Base-by-base conservation (phyloP, 35 echinoderm and acorn worm genomes). In the Eucidaris tribuloides region DNA sequence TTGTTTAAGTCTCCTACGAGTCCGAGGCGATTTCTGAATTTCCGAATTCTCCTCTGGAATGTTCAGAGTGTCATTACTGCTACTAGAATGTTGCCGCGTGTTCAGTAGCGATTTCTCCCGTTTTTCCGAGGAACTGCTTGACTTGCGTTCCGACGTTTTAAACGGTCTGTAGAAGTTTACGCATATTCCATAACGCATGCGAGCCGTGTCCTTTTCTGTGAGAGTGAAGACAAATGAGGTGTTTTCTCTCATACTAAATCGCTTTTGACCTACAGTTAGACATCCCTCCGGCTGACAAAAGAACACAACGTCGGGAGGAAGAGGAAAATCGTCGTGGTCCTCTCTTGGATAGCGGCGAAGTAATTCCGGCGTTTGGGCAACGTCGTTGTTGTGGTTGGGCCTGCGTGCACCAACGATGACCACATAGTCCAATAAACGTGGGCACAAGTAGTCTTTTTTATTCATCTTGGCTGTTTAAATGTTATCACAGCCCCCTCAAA, bases 121-220 rank as follows among this genome's bases (percentile, higher is more conserved):
- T 54, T 90, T 64, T 49, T 94, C 46, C 41, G 74, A 70, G 34
- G 62, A 43, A 65, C 45, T 54, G 50, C 76, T 42, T 31, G 83
- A 76, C 63, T 93, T 89, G 42, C 87, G 85, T 31, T 99, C 87
- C 19, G 79, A 88, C 23, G 65, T 49, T 77, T 82, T 91, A 32
- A 98, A 98, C 7, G 95, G 95, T 62, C 90, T 15, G 56, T 93
- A 98, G 62, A 98, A 98, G 76, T 93, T 98, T n/a, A 98, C 90
- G 48, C 95, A 98, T 33, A 98, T 86, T 46, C 94, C 95, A 78
- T 80, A 98, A n/a, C 95, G 54, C 7, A 92, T 80, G 30, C 90
- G 61, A 3, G 79, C 91, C 17, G 86, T 90, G 54, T 98, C 95
- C 66, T 98, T 93, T 48, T 98, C 95, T 0, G 95, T 98, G 22